Base-by-base conservation (phyloP, 2,888 invertebrate species). In the Harpalus rubripes region DNA sequence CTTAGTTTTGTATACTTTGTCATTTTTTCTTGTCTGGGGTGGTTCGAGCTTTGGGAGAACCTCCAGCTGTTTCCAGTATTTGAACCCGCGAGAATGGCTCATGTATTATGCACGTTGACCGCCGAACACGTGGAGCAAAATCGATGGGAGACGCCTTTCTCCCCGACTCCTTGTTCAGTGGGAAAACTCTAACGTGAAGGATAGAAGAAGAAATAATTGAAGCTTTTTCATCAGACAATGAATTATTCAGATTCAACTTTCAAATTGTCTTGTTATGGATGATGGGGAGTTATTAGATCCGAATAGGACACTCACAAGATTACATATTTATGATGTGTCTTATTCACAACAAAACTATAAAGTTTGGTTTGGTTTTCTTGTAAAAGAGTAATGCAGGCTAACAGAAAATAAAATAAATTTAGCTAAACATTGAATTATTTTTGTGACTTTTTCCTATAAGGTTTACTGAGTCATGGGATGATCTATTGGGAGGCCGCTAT, bases 51-150 rank as follows among this genome's bases (percentile, higher is more conserved):
- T 32, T 32, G 32, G 22, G 22, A 22, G 61, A 44, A 10, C 44
- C 1, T 7, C 7, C 44, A 44, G 44, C 44, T 52, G 10, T 52
- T 6, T 52, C 0, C 44, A 52, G 44, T 52, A 52, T 52, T 52
- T 52, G 44, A 52, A 52, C 44, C 44, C 44, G 44, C 7, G 72
- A 0, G 10, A n/a, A 18, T 18, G 6, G 26, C n/a, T 72, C 72
- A 72, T 72, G 72, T 72, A 72, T n/a, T 72, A 72, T 72, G 22
- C 32, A 72, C 15, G 32, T n/a, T 26, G 26, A 26, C 68, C 68
- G 39, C 39, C n/a, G 72, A 72, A 72, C 72, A 72, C 26, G 72
- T 72, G 72, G 15, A 10, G 10, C 2, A 32, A 72, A 72, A 72
- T 72, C 72, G 72, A 72, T 72, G 72, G 12, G n/a, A 32, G n/a